Percentiles rank a stretch among this genome's conserved stretches.
Conservation (phyloP, 2,797 vertebrate genomes). For the Coluber constrictor region DNA sequence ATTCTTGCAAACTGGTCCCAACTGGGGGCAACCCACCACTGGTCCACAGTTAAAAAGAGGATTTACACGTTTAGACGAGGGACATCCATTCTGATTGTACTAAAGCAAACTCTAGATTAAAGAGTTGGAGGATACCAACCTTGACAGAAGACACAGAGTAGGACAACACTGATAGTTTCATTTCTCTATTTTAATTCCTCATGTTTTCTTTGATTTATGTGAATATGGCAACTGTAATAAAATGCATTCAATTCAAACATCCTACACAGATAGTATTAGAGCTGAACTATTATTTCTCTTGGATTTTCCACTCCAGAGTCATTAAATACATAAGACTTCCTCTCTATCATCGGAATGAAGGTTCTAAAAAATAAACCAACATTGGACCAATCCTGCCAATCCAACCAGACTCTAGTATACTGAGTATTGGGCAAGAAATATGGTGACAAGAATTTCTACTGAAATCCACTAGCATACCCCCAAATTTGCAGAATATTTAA, state of each 20-base stretch:
- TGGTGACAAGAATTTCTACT: neutral
- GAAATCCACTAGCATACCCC: neutral
- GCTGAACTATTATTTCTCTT: neutral
- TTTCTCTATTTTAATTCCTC: neutral
- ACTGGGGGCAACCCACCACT: too few species aligned
- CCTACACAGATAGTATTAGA: neutral
- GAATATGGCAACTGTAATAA: neutral
- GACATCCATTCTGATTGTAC: neutral
- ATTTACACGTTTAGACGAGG: neutral
- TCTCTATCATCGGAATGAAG: neutral
- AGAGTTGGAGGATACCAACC: neutral
- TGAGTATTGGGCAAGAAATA: neutral
- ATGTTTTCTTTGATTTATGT: neutral
- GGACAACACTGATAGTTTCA: neutral
- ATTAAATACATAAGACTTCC: neutral
- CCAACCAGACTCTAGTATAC: neutral
- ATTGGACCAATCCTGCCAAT: neutral
- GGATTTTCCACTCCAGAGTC: neutral
- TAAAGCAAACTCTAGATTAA: neutral
- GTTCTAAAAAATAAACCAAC: neutral
- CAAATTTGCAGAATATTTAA: neutral
- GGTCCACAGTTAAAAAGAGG: neutral
- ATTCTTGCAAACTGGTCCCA: too few species aligned
- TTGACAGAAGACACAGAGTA: neutral
- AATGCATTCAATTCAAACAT: neutral